Evolutionary conservation across 2,113 vertebrate genomes (phyloP).

Genomic region (Zapornia atra): DNA sequence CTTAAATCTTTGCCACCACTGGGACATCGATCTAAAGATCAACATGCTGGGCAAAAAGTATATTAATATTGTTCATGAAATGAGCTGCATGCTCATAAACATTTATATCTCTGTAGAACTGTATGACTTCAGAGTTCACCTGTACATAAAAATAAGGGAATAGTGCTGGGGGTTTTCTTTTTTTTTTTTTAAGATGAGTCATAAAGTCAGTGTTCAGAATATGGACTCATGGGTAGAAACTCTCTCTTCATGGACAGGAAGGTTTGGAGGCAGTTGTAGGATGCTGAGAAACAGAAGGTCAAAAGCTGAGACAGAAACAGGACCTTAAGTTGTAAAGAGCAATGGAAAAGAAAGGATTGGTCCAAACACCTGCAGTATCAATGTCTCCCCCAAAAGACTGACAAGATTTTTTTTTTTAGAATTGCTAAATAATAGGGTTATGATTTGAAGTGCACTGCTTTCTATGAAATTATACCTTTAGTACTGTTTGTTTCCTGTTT

Average conservation of each 20-base stretch:
- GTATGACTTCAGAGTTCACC: not conserved
- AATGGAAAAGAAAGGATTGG: not conserved
- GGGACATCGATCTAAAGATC: not conserved
- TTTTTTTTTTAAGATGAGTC: not conserved
- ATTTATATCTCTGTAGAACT: not conserved
- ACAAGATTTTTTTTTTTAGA: not conserved
- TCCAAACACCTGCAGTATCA: not conserved
- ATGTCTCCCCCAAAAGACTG: not conserved
- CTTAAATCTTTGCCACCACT: not conserved
- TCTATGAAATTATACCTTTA: not conserved
- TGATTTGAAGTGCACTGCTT: not conserved
- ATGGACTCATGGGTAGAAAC: not conserved
- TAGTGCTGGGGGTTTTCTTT: not conserved
- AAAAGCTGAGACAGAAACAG: not conserved
- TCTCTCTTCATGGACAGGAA: not conserved
- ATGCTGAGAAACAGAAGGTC: not conserved
- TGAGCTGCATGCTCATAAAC: not conserved
- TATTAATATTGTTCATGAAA: not conserved
- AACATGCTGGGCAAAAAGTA: not conserved
- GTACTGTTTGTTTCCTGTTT: not conserved
- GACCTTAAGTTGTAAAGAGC: not conserved
- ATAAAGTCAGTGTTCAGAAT: not conserved
- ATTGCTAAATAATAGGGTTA: not conserved
- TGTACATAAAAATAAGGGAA: not conserved
- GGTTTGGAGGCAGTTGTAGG: not conserved